phyloP scores from a whole-genome alignment of 2,113 vertebrate species.

The Petrocephalus microphthalmus region DNA sequence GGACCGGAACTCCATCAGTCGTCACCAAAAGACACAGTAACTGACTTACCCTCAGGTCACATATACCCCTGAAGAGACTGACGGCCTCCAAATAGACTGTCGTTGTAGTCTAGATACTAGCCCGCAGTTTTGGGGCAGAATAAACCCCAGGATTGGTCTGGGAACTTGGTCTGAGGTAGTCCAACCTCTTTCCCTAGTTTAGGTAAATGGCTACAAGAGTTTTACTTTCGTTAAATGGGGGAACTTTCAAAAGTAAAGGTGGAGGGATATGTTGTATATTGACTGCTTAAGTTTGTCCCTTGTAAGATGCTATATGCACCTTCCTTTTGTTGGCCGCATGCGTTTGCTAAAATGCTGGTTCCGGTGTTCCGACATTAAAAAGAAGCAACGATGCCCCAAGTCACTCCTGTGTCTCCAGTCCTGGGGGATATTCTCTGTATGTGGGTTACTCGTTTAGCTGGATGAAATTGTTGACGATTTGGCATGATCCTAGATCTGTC shows the following conservation, averaged over 20 bases:
- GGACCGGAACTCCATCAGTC: no score
- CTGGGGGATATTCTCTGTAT: no score
- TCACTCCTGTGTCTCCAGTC: no score
- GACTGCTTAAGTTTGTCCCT: background rate
- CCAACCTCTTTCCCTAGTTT: constrained; percentile 21
- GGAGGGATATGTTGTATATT: background rate
- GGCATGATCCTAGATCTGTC: no score
- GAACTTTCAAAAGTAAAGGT: background rate
- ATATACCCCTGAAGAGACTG: background rate
- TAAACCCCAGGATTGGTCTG: no score
- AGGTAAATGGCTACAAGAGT: background rate
- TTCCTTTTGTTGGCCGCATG: background rate
- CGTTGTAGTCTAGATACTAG: constrained; percentile 9
- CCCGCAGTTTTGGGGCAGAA: background rate
- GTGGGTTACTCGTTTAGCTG: no score
- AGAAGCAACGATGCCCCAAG: no score
- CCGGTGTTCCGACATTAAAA: background rate
- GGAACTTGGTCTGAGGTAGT: constrained; percentile 11
- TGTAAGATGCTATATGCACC: background rate
- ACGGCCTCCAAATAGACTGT: background rate
- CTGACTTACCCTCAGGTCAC: background rate
- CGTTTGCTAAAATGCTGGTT: background rate
- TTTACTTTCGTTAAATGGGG: background rate
- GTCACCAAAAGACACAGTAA: background rate
- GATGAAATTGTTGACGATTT: no score